Evolutionary conservation across 2,888 invertebrate species (phyloP), one percentile per base, ranked within the genome.

Genomic region (Cephus pulcher): DNA sequence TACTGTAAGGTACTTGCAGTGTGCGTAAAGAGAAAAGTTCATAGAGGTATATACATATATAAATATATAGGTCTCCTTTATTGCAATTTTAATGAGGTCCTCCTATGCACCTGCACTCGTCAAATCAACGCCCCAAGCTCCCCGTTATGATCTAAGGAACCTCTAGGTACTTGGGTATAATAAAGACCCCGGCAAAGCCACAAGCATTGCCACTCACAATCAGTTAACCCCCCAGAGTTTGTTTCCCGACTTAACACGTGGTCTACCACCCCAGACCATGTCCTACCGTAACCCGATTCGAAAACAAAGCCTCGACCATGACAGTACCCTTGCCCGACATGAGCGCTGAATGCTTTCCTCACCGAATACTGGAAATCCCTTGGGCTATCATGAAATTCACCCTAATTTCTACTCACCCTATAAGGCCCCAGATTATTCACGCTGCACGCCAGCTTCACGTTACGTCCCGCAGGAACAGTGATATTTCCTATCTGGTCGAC

Each of bases 391-490:
- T 56, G 56, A 56, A 56, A 23, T 56, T 56, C 56, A 23, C 56
- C 56, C 56, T 56, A 56, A 56, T 56, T 56, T 56, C 56, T 56
- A 90, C 94, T 93, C 93, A 97, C 98, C 95, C 97, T 98, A 91
- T 96, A 97, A 73, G 96, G 95, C 86, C 97, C 97, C 81, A 98
- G 95, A 92, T 98, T 97, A 92, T 97, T 97, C 86, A 98, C 98
- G 69, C 97, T 96, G 92, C 98, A 98, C 78, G 97, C 96, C 87
- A 98, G 94, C 89, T 96, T 96, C 87, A 97, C 96, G 92, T 95
- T 97, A 85, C 97, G 94, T 83, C 98, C 98, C 81, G 97, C 97
- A 81, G 97, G 96, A 84, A 97, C 97, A 77, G 97, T 98, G 87
- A 97, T 96, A 92, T 98, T 98, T 91, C 97, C 96, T 88, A 98